Conservation (phyloP, 2,113 vertebrate species). For the Vulpes lagopus region DNA sequence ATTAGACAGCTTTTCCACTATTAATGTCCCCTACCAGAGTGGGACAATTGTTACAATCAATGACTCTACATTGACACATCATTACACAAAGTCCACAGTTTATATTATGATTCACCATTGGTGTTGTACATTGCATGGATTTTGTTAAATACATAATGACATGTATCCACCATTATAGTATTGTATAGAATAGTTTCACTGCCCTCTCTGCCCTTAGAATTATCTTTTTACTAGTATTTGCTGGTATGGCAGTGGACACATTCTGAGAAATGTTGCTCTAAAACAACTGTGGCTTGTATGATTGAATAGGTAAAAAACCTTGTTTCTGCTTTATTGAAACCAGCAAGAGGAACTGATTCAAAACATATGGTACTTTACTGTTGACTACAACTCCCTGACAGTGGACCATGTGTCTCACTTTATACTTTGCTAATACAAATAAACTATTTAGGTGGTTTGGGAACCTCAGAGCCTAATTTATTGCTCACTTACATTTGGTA, state of each 20-base stretch:
- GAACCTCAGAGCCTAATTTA: constrained; percentile 14
- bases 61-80: background rate
- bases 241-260: background rate
- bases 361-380: constrained; percentile 81
- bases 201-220: background rate
- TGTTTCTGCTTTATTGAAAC: constrained; percentile 79
- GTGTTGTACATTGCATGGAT: background rate
- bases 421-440: constrained; percentile 71
- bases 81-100: background rate
- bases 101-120: background rate
- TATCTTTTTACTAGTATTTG: constrained; percentile 22
- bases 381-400: constrained; percentile 73
- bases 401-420: constrained; percentile 65
- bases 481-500: constrained; percentile 42
- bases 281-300: constrained; percentile 20
- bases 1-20: background rate
- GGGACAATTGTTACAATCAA: background rate
- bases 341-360: constrained; percentile 81
- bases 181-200: background rate
- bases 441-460: constrained; percentile 61
- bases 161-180: background rate
- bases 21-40: background rate
- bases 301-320: constrained; percentile 77
- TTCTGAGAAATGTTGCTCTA: background rate
- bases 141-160: background rate